Percentiles rank a stretch among this genome's conserved stretches.
These are phyloP conservation scores for Scaptomyza cyrtandrae DNA, from an alignment of 2,888 invertebrate species.

Conservation along the genomic window DNA sequence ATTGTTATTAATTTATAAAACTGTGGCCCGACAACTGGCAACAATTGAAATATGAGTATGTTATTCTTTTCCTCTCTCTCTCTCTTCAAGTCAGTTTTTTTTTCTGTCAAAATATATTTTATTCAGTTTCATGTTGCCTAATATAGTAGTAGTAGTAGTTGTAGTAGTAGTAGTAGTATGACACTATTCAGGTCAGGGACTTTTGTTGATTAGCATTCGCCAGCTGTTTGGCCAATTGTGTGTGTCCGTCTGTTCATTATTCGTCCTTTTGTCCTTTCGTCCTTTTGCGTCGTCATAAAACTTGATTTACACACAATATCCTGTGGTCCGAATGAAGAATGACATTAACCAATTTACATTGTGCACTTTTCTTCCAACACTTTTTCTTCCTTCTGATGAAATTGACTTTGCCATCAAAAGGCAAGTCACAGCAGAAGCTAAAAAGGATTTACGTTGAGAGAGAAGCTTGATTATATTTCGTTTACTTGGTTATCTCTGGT, in stretches of 20 bases:
- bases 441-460: not conserved
- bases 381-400: not conserved
- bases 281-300: slow-evolving; percentile 23
- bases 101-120: not conserved
- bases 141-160: too few species aligned
- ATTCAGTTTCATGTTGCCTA: slow-evolving; percentile 23
- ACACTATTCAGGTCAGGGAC: slow-evolving; percentile 18
- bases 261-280: slow-evolving; percentile 16
- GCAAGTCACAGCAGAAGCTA: not conserved
- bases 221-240: slow-evolving; percentile 32
- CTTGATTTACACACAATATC: slow-evolving; percentile 49
- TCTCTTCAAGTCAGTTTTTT: not conserved
- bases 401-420: not conserved
- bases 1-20: slow-evolving; percentile 76
- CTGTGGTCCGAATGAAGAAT: slow-evolving; percentile 35
- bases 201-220: slow-evolving; percentile 43
- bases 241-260: slow-evolving; percentile 12
- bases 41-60: slow-evolving; percentile 52
- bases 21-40: slow-evolving; percentile 42
- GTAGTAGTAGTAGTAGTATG: not conserved
- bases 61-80: slow-evolving; percentile 7
- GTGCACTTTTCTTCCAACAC: not conserved
- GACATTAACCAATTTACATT: slow-evolving; percentile 37
- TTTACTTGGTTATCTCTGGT: not conserved
- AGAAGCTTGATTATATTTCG: slow-evolving; percentile 9